Base-by-base conservation (phyloP, 2,113 vertebrate genomes). In the Rhagologus leucostigma region DNA sequence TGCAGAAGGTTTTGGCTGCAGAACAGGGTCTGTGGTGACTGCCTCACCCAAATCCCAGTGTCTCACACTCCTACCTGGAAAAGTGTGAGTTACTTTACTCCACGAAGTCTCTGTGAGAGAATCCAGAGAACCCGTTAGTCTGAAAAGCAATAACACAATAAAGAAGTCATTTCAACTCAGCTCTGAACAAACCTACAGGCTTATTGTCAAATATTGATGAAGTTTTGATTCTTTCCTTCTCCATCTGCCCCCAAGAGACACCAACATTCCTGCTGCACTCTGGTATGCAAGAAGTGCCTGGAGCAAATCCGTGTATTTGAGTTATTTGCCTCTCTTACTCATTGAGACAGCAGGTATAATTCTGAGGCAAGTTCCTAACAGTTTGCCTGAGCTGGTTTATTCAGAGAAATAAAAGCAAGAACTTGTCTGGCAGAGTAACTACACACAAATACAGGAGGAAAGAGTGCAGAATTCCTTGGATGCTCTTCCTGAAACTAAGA, bases 101-200 rank as follows among this genome's bases (percentile, higher is more conserved):
- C 97, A 98, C 3, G 99, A 98, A 91, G 98, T 98, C 94, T 99
- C 99, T 46, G 99, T 97, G 37, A 99, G 98, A 26, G 99, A 99
- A 82, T 99, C 99, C 77, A 99, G 95, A n/a, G 99, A 99, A 50
- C 99, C 99, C 11, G 98, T 98, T 87, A 99, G 96, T 97, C 99
- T 99, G 93, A 89, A 96, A 95, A 62, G 75, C 94, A 96, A 3
- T 18, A 62, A 86, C 59, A 69, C 13, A 89, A 85, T 7, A 37
- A 85, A 30, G n/a, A 73, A 32, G 23, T 83, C 10, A 75, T 84
- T 91, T 77, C 56, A 64, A 27, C 26, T 86, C 22, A 55, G 32
- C 35, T 83, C 68, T 77, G 68, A 87, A 33, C 23, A 69, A 35
- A 77, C 27, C 29, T 37, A 39, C n/a, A 53, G 32, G 29, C 47